Base-by-base conservation (phyloP, 2,797 vertebrate species). In the Taeniopygia guttata region DNA sequence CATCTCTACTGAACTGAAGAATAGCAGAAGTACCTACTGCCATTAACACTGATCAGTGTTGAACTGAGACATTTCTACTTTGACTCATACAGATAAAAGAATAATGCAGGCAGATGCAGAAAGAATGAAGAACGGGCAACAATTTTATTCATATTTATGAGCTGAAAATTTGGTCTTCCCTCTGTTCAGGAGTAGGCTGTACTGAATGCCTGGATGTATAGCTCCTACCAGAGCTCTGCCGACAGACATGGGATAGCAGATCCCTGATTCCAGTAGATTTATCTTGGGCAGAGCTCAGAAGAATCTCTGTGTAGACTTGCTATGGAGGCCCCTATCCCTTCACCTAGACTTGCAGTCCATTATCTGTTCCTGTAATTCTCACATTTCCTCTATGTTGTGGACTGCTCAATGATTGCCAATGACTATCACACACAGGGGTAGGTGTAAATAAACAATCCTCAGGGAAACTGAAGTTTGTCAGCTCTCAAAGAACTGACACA, bases 201-300 rank as follows among this genome's bases (percentile, higher is more conserved):
- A 30, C 17, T 16, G 23, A 74, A 84, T 11, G 14, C 11, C 64
- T 58, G 48, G 25, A 85, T 34, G 14, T 20, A 55, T 20, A 75
- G 40, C 2, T 70, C 38, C 34, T 11, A 70, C 7, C 11, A 87
- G 58, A 40, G 38, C 27, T 49, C 27, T 27, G 56, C 8, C 48
- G 7, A 20, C 27, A 66, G 51, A 48, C 16, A 42, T 0, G 0
- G 19, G 16, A 43, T 2, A 80, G 20, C 45, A 82, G 40, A 72
- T 0, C 11, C 16, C 45, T 14, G 11, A 70, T 32, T 74, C 13
- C 3, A 2, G 26, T 4, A 74, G 48, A 30, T 45, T 74, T 23
- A 48, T 14, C 21, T 38, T 48, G 32, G 29, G 15, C 49, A 75
- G 30, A 62, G n/a, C 15, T 45, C 22, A 83, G 36, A 54, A 68